Conservation (phyloP, 2,113 vertebrate species). For the Oncorhynchus masou region DNA sequence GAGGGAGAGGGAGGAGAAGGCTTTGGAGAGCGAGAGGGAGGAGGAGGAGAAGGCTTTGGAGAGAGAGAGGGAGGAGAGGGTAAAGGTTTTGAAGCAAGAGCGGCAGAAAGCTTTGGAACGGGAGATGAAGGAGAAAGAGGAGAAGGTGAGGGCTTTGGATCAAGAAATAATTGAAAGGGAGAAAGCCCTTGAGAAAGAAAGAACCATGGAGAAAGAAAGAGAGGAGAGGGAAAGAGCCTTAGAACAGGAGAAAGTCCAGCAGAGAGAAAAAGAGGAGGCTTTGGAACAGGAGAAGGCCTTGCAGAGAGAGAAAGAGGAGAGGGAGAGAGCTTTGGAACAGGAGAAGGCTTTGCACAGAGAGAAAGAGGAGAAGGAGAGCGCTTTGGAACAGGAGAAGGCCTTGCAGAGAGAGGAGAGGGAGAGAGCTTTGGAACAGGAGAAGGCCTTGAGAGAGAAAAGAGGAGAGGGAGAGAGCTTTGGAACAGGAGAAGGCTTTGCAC, state of each 20-base stretch:
- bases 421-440: slow-evolving; percentile 15
- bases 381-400: slow-evolving; percentile 35
- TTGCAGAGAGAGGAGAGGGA: slow-evolving; percentile 35
- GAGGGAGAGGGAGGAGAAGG: background rate
- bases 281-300: slow-evolving; percentile 1
- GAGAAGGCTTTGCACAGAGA: slow-evolving; percentile 25
- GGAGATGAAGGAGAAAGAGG: slow-evolving; percentile 9
- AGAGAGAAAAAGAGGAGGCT: slow-evolving; percentile 8
- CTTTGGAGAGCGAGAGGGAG: slow-evolving; percentile 9
- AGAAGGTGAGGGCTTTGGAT: slow-evolving; percentile 13
- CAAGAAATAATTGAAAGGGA: slow-evolving; percentile 3
- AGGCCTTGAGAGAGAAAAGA: background rate
- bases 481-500: background rate
- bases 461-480: slow-evolving; percentile 15
- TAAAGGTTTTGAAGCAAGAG: background rate
- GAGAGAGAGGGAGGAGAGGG: slow-evolving; percentile 3
- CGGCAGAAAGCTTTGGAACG: background rate
- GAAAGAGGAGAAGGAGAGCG: slow-evolving; percentile 5
- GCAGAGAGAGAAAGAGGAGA: slow-evolving; percentile 7
- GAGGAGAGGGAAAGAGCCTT: slow-evolving; percentile 15
- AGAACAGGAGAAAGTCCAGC: slow-evolving; percentile 28
- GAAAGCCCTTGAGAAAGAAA: slow-evolving; percentile 14
- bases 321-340: slow-evolving; percentile 31
- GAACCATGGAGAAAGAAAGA: slow-evolving; percentile 8
- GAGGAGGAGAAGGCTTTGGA: slow-evolving; percentile 1